A percentile compares a stretch with the other conserved stretches of the same genome.
These are phyloP conservation scores for Siphamia tubifer DNA, from an alignment of 2,113 vertebrate genomes.

Conservation along the genomic window DNA sequence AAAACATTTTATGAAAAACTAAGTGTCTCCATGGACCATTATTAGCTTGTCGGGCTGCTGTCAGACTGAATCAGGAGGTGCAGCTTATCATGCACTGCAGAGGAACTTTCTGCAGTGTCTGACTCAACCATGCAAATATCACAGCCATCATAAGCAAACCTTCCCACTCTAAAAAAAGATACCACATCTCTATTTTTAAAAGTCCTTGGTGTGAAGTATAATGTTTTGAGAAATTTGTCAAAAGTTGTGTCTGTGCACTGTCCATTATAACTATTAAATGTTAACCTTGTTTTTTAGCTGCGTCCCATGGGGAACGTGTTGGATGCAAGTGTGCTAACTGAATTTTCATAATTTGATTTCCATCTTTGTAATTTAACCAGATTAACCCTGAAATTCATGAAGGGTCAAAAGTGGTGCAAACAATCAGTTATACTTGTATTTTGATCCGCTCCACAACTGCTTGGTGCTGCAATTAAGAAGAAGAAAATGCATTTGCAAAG, in stretches of 20 bases:
- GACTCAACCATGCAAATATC: conserved; percentile 52
- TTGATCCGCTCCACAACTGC: conserved; percentile 43
- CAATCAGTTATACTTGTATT: conserved; percentile 51
- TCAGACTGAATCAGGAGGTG: conserved; percentile 54
- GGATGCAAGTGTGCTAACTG: not conserved
- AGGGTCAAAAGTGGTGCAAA: conserved; percentile 42
- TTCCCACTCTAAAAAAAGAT: conserved; percentile 2
- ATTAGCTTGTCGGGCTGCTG: conserved; percentile 58
- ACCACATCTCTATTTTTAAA: conserved; percentile 16
- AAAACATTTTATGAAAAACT: conserved; percentile 32
- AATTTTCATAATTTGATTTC: conserved; percentile 46
- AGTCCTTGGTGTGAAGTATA: not conserved
- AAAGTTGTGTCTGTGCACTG: not conserved
- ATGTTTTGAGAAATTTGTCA: conserved; percentile 12
- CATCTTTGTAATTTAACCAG: conserved; percentile 40
- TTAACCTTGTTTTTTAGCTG: not conserved
- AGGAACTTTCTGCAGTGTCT: conserved; percentile 48
- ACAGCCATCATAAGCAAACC: conserved; percentile 10
- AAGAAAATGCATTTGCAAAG: conserved; percentile 59
- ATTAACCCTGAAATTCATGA: conserved; percentile 37
- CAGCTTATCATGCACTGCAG: conserved; percentile 48
- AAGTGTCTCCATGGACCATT: conserved; percentile 35
- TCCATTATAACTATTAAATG: not conserved
- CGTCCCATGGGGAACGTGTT: not conserved
- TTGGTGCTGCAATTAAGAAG: conserved; percentile 47